A percentile compares a stretch with the other conserved stretches of the same genome.
Evolutionary conservation across 64 coral and sea anemone genomes (phyloP).

Genomic region (Pachyseris speciosa): DNA sequence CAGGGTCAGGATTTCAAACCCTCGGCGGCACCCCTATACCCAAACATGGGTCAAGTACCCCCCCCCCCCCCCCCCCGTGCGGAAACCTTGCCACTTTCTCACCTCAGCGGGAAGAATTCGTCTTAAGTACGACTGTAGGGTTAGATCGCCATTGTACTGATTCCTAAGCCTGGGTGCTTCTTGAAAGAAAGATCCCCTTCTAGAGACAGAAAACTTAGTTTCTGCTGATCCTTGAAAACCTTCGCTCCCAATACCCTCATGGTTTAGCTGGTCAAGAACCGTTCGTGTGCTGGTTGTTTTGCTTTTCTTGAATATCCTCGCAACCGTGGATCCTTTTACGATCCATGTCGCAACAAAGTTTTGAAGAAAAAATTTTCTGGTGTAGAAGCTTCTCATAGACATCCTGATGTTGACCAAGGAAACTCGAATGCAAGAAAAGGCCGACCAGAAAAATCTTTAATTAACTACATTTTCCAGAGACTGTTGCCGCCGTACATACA

Average conservation of each 20-base stretch:
- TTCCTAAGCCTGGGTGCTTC: slow-evolving; percentile 59
- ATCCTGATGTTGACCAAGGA: no score
- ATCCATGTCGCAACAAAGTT: not conserved
- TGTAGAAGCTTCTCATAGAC: not conserved
- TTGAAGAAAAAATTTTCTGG: not conserved
- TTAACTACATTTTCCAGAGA: not conserved
- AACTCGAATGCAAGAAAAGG: no score
- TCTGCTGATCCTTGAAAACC: not conserved
- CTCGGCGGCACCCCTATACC: no score
- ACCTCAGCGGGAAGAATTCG: slow-evolving; percentile 70
- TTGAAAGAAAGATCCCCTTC: slow-evolving; percentile 72
- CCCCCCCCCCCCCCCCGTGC: no score
- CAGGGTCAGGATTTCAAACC: no score
- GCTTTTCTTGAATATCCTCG: no score
- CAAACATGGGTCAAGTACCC: no score
- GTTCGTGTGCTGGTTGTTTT: not conserved
- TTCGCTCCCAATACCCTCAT: not conserved
- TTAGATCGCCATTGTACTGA: slow-evolving; percentile 62
- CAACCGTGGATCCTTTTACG: no score
- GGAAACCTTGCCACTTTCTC: no score
- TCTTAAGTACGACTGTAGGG: slow-evolving; percentile 45
- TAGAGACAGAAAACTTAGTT: slow-evolving; percentile 33
- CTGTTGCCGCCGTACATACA: not conserved
- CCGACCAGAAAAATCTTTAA: not conserved
- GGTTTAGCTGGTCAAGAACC: not conserved